Evolutionary conservation across 2,888 invertebrate genomes (phyloP).

Genomic region (Polia nebulosa): DNA sequence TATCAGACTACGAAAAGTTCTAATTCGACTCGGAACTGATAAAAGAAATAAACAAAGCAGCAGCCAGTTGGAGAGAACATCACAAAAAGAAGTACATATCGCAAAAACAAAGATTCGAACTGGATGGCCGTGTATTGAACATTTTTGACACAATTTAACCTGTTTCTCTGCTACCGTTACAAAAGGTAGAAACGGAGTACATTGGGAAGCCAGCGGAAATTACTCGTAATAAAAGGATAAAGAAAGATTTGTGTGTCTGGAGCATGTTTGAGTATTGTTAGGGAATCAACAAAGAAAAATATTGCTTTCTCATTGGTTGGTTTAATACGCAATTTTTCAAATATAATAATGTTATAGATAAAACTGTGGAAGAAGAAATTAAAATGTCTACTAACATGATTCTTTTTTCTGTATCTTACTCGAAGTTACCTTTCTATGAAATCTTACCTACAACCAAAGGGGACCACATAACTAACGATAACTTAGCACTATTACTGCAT

Average conservation of each 20-base stretch:
- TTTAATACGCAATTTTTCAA: background rate
- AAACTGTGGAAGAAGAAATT: background rate
- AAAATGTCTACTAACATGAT: too few species aligned
- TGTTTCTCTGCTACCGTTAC: slow-evolving; percentile 42
- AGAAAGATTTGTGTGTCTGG: slow-evolving; percentile 24
- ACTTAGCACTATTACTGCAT: slow-evolving; percentile 42
- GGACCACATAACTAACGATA: slow-evolving; percentile 22
- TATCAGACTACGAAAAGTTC: slow-evolving; percentile 15
- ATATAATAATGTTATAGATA: too few species aligned
- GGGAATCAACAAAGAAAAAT: slow-evolving; percentile 4
- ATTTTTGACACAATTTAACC: slow-evolving; percentile 60
- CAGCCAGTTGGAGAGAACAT: slow-evolving; percentile 38
- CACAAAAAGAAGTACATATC: slow-evolving; percentile 39
- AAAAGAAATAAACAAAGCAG: slow-evolving; percentile 36
- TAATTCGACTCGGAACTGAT: slow-evolving; percentile 22
- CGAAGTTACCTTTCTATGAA: background rate
- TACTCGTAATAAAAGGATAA: slow-evolving; percentile 35
- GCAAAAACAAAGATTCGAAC: slow-evolving; percentile 49
- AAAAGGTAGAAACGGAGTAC: slow-evolving; percentile 23
- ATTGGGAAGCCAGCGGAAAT: slow-evolving; percentile 30
- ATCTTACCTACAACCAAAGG: background rate
- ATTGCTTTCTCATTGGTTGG: slow-evolving; percentile 7
- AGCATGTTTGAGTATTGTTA: slow-evolving; percentile 25
- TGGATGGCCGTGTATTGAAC: slow-evolving; percentile 40
- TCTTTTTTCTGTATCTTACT: background rate